phyloP scores from a whole-genome alignment of 2,113 vertebrate genomes.

The Scopus umbretta region DNA sequence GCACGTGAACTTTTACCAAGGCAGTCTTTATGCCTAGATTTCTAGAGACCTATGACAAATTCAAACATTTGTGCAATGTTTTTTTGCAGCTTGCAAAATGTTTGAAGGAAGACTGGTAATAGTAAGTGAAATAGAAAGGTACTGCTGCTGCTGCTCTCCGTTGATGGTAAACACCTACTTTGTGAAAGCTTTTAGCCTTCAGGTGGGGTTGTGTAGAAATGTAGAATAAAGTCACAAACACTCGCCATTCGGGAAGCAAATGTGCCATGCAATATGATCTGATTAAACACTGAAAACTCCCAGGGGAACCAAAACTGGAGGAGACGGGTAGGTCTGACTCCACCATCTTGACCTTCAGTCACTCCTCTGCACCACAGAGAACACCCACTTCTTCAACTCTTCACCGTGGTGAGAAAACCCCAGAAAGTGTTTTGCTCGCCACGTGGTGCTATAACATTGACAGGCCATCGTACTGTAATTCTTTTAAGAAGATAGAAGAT shows the following conservation, averaged over 20 bases:
- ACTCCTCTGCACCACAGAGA: neutral
- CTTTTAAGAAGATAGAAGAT: neutral
- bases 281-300: neutral
- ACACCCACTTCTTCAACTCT: neutral
- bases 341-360: neutral
- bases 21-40: neutral
- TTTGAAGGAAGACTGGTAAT: neutral
- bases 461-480: neutral
- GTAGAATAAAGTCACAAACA: neutral
- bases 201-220: neutral
- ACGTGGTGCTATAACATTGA: neutral
- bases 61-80: neutral
- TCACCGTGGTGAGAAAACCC: neutral
- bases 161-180: neutral
- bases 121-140: neutral
- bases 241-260: neutral
- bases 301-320: neutral
- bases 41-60: neutral
- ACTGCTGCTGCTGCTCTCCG: neutral
- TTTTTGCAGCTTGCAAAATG: neutral
- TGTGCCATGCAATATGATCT: neutral
- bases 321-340: accelerated
- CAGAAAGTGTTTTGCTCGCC: neutral
- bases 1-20: neutral
- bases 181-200: neutral